Evolutionary conservation across 2,113 vertebrate species (phyloP).

Genomic region (Prionailurus bengalensis): DNA sequence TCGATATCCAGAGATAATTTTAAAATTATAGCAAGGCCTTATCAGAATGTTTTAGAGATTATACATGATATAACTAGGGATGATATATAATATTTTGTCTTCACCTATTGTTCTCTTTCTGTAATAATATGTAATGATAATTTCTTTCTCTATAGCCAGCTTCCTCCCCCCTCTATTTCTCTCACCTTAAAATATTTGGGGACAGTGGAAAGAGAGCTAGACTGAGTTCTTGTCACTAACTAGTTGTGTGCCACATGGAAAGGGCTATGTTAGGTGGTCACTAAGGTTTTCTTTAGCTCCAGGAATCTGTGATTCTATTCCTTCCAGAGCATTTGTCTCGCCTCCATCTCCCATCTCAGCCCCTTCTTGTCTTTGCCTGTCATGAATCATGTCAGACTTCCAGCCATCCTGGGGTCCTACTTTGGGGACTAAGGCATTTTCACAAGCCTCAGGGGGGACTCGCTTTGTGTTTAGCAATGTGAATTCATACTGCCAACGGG

Average conservation of each 20-base stretch:
- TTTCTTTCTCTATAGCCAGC: neutral
- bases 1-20: neutral
- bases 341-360: neutral
- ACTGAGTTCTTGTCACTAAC: neutral
- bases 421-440: constrained; percentile 55
- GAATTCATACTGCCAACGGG: constrained; percentile 75
- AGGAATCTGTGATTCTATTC: neutral
- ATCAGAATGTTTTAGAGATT: neutral
- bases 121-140: neutral
- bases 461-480: constrained; percentile 62
- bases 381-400: constrained; percentile 61
- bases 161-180: neutral
- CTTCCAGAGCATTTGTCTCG: neutral
- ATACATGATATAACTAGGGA: neutral
- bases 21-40: neutral
- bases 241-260: neutral
- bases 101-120: neutral
- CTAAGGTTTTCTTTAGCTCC: neutral
- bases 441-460: constrained; percentile 27
- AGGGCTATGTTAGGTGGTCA: neutral
- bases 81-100: neutral
- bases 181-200: neutral
- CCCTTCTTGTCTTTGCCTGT: constrained; percentile 40
- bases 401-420: constrained; percentile 8
- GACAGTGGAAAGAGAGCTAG: neutral